Evolutionary conservation across 2,797 vertebrate species (phyloP).

Genomic region (Mallotus villosus): DNA sequence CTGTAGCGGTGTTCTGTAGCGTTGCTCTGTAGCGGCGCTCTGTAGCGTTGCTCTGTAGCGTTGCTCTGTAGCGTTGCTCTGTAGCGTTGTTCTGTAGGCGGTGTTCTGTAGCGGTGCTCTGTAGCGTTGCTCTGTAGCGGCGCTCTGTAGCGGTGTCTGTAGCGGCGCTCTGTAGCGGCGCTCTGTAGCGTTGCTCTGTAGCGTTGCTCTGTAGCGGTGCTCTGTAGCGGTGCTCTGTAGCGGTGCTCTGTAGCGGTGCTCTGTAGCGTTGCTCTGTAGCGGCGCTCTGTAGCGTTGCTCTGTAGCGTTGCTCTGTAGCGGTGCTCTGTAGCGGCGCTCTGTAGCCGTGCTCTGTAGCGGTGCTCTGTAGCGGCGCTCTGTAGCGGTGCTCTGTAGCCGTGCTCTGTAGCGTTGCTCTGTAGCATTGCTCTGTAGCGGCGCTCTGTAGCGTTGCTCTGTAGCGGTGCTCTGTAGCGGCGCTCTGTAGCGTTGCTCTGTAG

Average conservation of each 20-base stretch:
- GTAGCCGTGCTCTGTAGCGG: neutral
- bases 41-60: neutral
- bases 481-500: too few relatives aligned
- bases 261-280: neutral
- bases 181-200: neutral
- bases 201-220: neutral
- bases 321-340: neutral
- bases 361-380: neutral
- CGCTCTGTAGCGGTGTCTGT: too few relatives aligned
- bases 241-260: too few relatives aligned
- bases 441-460: too few relatives aligned
- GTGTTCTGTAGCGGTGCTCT: neutral
- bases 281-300: neutral
- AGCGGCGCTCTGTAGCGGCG: too few relatives aligned
- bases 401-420: too few relatives aligned
- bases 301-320: neutral
- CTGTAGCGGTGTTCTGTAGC: conserved; percentile 4
- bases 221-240: neutral
- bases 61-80: neutral
- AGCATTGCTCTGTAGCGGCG: too few relatives aligned
- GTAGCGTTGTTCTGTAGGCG: too few relatives aligned
- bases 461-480: too few relatives aligned
- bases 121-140: neutral
- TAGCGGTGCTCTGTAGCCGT: neutral
- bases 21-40: neutral